Base-by-base conservation (phyloP, 2,888 invertebrate genomes). In the Drosophila kambysellisi region DNA sequence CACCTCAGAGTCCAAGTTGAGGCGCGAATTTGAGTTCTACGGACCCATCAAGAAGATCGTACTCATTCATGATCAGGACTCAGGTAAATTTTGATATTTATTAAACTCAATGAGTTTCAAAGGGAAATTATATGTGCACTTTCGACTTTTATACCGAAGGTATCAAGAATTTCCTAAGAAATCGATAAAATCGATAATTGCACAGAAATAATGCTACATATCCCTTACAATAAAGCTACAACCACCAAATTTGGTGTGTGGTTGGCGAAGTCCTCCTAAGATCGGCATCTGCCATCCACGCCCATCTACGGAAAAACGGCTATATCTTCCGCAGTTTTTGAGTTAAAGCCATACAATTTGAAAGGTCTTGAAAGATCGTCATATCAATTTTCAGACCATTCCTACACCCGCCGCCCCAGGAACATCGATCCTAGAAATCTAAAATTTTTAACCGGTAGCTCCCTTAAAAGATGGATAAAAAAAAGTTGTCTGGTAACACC, bases 21-120 rank as follows among this genome's bases (percentile, higher is more conserved):
- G 99, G 69, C 95, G 99, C 94, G 99, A 99, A 93, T 99, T 99
- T 94, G 99, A 99, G 94, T 97, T 97, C 30, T 99, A 99, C 93
- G 99, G 99, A 20, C 95, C 98, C 12, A 98, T 99, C 80, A 98
- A 98, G 95, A 99, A 98, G 97, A 99, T 99, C 92, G 95, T 96
- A 82, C 95, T 99, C 93, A 96, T 97, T 79, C 97, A 96, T 92
- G 98, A 98, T 94, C 96, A 96, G 81, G 95, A 96, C 78, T 96
- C 95, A 92, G 97, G 96, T 78, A 68, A 80, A 58, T 20, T 39
- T 6, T 46, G 11, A 12, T 63, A 43, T 39, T 12, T n/a, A 9
- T 59, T 25, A 2, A 25, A 25, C 25, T 25, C 25, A 25, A 25
- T 25, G 1, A 25, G 25, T 25, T 25, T 25, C 25, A 25, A 25